phyloP scores from a whole-genome alignment of 2,797 vertebrate genomes.

The Parotocinclus haroldoi region DNA sequence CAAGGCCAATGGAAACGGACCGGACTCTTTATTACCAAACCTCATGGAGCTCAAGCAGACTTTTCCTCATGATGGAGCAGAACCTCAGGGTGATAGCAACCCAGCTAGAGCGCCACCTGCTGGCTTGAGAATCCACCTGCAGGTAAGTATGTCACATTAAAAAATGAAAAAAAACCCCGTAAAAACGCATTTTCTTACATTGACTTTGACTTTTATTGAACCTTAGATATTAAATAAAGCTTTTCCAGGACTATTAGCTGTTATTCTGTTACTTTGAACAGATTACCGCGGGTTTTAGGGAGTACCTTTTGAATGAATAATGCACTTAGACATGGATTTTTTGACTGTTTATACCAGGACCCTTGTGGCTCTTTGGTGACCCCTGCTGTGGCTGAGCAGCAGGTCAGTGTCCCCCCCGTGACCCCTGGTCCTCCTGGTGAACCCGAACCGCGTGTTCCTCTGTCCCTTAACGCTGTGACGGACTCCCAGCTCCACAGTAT shows the following conservation, averaged over 20 bases:
- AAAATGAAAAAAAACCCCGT: too few relatives aligned
- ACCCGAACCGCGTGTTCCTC: slow-evolving; percentile 29
- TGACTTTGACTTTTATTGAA: too few relatives aligned
- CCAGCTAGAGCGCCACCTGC: slow-evolving; percentile 37
- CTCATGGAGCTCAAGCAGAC: background rate
- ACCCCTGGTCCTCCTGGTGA: background rate
- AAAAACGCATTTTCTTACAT: too few relatives aligned
- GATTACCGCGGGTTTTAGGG: too few relatives aligned
- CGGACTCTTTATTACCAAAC: background rate
- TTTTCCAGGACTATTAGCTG: too few relatives aligned
- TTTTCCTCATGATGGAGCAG: background rate
- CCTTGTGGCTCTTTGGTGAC: background rate
- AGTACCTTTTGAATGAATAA: too few relatives aligned
- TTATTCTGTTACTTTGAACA: too few relatives aligned
- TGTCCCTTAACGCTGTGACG: slow-evolving; percentile 52
- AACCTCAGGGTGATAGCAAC: too few relatives aligned
- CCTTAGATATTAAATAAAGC: too few relatives aligned
- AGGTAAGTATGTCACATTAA: slow-evolving; percentile 52
- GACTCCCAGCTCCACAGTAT: slow-evolving; percentile 70
- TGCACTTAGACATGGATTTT: background rate
- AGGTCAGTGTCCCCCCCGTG: slow-evolving; percentile 3
- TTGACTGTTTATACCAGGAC: slow-evolving; percentile 5
- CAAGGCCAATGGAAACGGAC: too few relatives aligned
- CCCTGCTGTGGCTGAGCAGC: background rate
- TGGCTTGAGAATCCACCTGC: slow-evolving; percentile 39